phyloP scores from a whole-genome alignment of 2,888 invertebrate species.

The Lordiphosa andalusiaca region DNA sequence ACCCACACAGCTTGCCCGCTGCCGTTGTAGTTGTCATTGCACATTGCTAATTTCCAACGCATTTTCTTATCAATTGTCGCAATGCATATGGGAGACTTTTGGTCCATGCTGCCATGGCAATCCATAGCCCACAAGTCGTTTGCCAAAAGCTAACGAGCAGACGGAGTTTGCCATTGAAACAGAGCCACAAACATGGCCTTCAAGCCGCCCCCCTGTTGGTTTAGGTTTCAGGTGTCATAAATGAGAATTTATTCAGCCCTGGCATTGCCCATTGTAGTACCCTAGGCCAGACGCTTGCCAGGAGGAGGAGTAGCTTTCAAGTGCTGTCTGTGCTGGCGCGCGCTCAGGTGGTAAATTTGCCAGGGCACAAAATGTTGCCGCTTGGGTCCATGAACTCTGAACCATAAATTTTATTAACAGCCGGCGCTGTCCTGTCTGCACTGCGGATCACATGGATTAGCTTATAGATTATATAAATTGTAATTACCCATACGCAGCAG shows the following conservation, averaged over 20 bases:
- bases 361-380: constrained; percentile 12
- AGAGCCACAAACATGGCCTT: constrained; percentile 17
- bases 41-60: constrained; percentile 57
- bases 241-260: constrained; percentile 72
- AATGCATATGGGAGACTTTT: constrained; percentile 44
- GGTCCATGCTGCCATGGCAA: constrained; percentile 5
- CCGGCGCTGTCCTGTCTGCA: constrained; percentile 43
- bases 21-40: constrained; percentile 6
- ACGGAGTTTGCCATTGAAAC: constrained; percentile 1
- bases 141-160: constrained; percentile 35
- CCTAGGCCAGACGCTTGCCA: constrained; percentile 21
- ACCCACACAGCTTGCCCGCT: background rate
- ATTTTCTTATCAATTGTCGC: constrained; percentile 71
- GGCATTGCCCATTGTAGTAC: constrained; percentile 64
- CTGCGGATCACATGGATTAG: constrained; percentile 64
- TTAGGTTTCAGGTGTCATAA: constrained; percentile 71
- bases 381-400: constrained; percentile 62
- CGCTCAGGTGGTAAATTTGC: constrained; percentile 49
- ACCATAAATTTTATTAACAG: constrained; percentile 72
- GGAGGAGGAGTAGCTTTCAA: constrained; percentile 8
- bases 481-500: constrained; percentile 44
- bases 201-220: constrained; percentile 14
- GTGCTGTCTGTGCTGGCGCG: constrained; percentile 35
- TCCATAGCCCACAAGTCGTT: constrained; percentile 12
- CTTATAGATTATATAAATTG: constrained; percentile 19